Evolutionary conservation across 2,113 vertebrate species (phyloP).

Genomic region (Triplophysa siluroides): DNA sequence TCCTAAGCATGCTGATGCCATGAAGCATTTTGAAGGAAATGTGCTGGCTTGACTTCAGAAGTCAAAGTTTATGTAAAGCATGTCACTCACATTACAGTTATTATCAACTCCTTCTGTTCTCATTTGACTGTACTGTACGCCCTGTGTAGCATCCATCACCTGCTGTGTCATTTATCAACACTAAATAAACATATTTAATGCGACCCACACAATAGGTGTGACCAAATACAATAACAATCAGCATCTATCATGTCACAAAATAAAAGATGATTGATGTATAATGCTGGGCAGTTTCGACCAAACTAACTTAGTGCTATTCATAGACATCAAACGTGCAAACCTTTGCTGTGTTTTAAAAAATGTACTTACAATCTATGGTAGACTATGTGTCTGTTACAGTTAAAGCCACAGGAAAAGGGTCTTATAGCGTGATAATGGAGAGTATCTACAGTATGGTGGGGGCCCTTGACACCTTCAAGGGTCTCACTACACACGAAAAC

Average conservation of each 20-base stretch:
- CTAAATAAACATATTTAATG: background rate
- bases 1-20: too few relatives aligned
- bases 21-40: conserved; percentile 12
- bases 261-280: too few relatives aligned
- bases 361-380: background rate
- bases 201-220: background rate
- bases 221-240: background rate
- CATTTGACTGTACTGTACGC: background rate
- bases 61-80: conserved; percentile 39
- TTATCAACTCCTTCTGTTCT: background rate
- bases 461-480: background rate
- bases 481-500: background rate
- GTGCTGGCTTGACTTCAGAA: conserved; percentile 31
- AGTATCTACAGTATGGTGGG: background rate
- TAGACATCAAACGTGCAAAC: too few relatives aligned
- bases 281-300: too few relatives aligned
- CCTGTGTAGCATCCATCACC: background rate
- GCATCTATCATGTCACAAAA: too few relatives aligned
- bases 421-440: conserved; percentile 33
- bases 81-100: background rate
- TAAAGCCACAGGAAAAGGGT: conserved; percentile 46
- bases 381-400: conserved; percentile 36
- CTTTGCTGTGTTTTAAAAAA: too few relatives aligned
- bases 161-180: conserved; percentile 20
- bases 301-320: too few relatives aligned